These are phyloP conservation scores for Drosophila albomicans DNA, from an alignment of 1,140 invertebrate genomes.

Conservation along the genomic window DNA sequence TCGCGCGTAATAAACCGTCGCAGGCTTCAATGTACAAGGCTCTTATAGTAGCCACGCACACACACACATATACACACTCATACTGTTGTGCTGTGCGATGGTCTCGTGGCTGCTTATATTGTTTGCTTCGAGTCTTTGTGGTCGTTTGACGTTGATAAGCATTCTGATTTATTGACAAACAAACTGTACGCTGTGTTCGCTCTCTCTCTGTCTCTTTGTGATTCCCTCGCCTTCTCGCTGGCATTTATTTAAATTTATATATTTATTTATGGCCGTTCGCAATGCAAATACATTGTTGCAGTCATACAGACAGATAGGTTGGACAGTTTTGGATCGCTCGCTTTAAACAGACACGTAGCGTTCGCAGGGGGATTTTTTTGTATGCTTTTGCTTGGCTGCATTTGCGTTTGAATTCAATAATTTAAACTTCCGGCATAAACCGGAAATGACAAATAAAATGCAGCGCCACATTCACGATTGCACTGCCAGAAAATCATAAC, in stretches of 20 bases:
- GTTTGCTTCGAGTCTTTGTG: slow-evolving; percentile 74
- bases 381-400: slow-evolving; percentile 60
- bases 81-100: slow-evolving; percentile 22
- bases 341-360: slow-evolving; percentile 60
- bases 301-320: slow-evolving; percentile 32
- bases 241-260: slow-evolving; percentile 80
- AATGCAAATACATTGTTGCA: slow-evolving; percentile 37
- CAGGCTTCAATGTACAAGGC: slow-evolving; percentile 47
- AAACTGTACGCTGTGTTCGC: slow-evolving; percentile 44
- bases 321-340: slow-evolving; percentile 37
- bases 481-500: slow-evolving; percentile 47
- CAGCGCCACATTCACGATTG: slow-evolving; percentile 49
- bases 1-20: slow-evolving; percentile 71
- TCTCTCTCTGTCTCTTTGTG: slow-evolving; percentile 3
- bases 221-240: slow-evolving; percentile 51
- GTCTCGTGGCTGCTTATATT: slow-evolving; percentile 60
- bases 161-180: slow-evolving; percentile 82
- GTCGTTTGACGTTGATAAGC: slow-evolving; percentile 77
- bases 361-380: slow-evolving; percentile 36
- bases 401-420: slow-evolving; percentile 78
- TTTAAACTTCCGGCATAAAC: slow-evolving; percentile 78
- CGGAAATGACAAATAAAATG: slow-evolving; percentile 80
- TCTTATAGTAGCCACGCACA: slow-evolving; percentile 24
- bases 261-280: slow-evolving; percentile 70
- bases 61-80: slow-evolving; percentile 20